These are phyloP conservation scores for Augiades crinisus DNA, from an alignment of 2,888 invertebrate genomes.

Conservation along the genomic window DNA sequence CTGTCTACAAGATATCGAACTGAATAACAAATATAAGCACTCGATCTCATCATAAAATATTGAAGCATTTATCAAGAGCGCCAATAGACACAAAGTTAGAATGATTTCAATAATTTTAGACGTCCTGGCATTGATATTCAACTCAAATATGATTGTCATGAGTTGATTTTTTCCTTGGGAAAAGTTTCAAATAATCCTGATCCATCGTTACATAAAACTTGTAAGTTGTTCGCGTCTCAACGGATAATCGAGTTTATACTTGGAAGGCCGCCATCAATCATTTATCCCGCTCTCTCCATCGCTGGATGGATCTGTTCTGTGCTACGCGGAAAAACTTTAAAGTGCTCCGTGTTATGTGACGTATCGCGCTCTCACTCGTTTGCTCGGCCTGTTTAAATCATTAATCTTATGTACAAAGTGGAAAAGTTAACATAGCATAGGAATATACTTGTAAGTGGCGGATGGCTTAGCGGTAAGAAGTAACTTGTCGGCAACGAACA, in stretches of 20 bases:
- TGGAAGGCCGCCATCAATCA: slow-evolving; percentile 79
- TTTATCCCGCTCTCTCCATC: slow-evolving; percentile 68
- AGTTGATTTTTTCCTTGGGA: slow-evolving; percentile 66
- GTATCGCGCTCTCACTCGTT: slow-evolving; percentile 52
- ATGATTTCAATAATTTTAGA: slow-evolving; percentile 16
- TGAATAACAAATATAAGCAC: too few relatives aligned
- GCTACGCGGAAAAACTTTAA: slow-evolving; percentile 73
- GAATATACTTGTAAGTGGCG: background rate
- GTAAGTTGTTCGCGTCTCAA: slow-evolving; percentile 80
- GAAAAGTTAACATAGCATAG: slow-evolving; percentile 23
- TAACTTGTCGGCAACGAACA: too few relatives aligned
- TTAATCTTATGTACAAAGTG: slow-evolving; percentile 27
- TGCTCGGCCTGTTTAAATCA: slow-evolving; percentile 47
- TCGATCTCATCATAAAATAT: background rate
- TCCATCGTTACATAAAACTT: slow-evolving; percentile 81
- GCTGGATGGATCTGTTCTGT: slow-evolving; percentile 48
- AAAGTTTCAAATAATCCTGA: slow-evolving; percentile 77
- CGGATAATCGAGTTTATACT: slow-evolving; percentile 82
- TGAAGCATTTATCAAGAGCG: slow-evolving; percentile 1
- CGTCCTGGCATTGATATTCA: slow-evolving; percentile 61
- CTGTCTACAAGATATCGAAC: too few relatives aligned
- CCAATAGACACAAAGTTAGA: slow-evolving; percentile 2
- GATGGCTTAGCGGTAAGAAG: too few relatives aligned
- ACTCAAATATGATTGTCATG: slow-evolving; percentile 76
- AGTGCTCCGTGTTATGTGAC: slow-evolving; percentile 68